Evolutionary conservation across 2,113 vertebrate genomes (phyloP), one percentile per base, ranked within the genome.

Genomic region (Cololabis saira): DNA sequence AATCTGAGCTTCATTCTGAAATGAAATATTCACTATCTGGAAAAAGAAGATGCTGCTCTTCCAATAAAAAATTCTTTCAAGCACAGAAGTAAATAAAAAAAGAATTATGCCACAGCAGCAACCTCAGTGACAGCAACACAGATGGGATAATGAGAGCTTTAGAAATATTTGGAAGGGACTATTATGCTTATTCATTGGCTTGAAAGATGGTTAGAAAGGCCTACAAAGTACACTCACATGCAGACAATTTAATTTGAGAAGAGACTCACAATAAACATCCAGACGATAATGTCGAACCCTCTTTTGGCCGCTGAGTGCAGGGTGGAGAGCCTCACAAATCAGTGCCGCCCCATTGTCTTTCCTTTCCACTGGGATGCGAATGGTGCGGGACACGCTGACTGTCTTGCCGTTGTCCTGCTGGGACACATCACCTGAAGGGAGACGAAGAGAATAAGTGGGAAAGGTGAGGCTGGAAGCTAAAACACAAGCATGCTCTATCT

Each of bases 201-300:
- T 60, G 44, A 44, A 45, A 72, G 59, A 55, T 40, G 37, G 55
- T 71, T 51, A 37, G 24, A 72, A 14, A 55, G 15, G 0, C 1
- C 13, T 12, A 5, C 33, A 19, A 15, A 16, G 44, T 24, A 42
- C 59, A 47, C 48, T 52, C 5, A 48, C 22, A 21, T 9, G 19
- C 15, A 55, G 16, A 37, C 17, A 19, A 14, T 13, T 18, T 11
- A 37, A 30, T 37, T 33, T 15, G n/a, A 45, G 17, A 16, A 43
- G 13, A 30, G 8, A 85, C 95, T 95, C 92, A 97, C 96, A 97
- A 86, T 95, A 91, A 15, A 97, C 96, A 45, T 96, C 95, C 84
- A 97, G 91, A 75, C 95, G 93, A 74, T 96, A 96, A 89, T 96
- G 95, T 45, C 94, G 95, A 69, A 96, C 83, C 82, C 90, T 94